These are phyloP conservation scores for Gandaritis pyraliata DNA, from an alignment of 2,888 invertebrate genomes.

Conservation along the genomic window DNA sequence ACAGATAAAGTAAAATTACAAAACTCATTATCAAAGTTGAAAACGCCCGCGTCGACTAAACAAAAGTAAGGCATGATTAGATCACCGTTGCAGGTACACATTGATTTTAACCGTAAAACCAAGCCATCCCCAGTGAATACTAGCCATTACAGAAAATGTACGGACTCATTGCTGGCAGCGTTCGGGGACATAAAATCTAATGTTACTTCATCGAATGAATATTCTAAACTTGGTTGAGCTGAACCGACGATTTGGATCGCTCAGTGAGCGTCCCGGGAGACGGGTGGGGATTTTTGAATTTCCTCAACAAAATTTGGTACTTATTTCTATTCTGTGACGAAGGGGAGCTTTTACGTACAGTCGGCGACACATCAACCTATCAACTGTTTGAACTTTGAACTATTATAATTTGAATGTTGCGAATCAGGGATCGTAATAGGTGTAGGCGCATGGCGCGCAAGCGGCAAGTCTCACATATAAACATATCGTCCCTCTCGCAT, in stretches of 20 bases:
- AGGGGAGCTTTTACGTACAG: not conserved
- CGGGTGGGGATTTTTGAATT: conserved; percentile 47
- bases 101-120: conserved; percentile 15
- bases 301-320: conserved; percentile 15
- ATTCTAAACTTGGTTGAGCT: conserved; percentile 60
- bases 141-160: conserved; percentile 57
- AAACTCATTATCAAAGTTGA: too few relatives aligned
- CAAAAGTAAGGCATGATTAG: not conserved
- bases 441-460: too few relatives aligned
- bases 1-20: too few relatives aligned
- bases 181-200: conserved; percentile 65
- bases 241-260: conserved; percentile 49
- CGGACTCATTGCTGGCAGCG: conserved; percentile 65
- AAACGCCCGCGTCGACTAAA: too few relatives aligned
- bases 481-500: too few relatives aligned
- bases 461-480: too few relatives aligned
- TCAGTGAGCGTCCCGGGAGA: conserved; percentile 46
- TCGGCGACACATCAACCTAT: too few relatives aligned
- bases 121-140: conserved; percentile 21
- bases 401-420: too few relatives aligned
- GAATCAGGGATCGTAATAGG: too few relatives aligned
- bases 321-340: not conserved
- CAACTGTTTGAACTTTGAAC: too few relatives aligned
- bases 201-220: conserved; percentile 68
- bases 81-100: conserved; percentile 2